Evolutionary conservation across 2,113 vertebrate genomes (phyloP), one percentile per base, ranked within the genome.

Genomic region (Sinocyclocheilus anophthalmus): DNA sequence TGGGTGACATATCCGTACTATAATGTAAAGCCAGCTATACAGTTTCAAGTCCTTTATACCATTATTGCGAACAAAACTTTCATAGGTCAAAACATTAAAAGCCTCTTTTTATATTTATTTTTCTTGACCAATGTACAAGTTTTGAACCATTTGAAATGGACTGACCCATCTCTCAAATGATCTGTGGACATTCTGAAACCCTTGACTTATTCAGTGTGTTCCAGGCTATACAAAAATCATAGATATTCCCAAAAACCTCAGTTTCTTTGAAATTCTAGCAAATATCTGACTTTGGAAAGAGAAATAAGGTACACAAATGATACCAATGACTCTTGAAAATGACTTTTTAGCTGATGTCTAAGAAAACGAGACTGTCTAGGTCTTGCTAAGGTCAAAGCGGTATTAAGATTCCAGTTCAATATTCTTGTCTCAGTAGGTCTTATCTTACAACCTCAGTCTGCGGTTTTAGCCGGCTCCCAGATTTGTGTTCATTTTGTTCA

Each of bases 401-500:
- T 53, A 76, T 53, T 48, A 76, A 76, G 22, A 24, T 42, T 80
- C 37, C 77, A 61, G 77, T 63, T 80, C 55, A 63, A 39, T 61
- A 80, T 80, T 63, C 77, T 24, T 3, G 22, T 80, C 57, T 80
- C 77, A 80, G 30, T 79, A 3, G 18, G 55, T 45, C 59, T 81
- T 65, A 67, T 65, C 37, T 65, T 48, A 65, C 37, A 45, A 65
- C 3, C 78, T 45, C n/a, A 69, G 80, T 69, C 57, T 80, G 26
- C 18, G 30, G 53, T 78, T 82, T 69, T 30, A 50, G 16, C 8
- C 45, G 13, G 59, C 59, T 81, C 24, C 22, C 24, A 82, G 61
- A 82, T 82, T 82, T 50, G 67, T 82, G 61, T 82, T 69, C 63
- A 69, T 45, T 30, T 69, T 16, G 13, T 42, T 81, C 37, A 65